Evolutionary conservation across 2,113 vertebrate genomes (phyloP).

Genomic region (Cynopterus brachyotis): DNA sequence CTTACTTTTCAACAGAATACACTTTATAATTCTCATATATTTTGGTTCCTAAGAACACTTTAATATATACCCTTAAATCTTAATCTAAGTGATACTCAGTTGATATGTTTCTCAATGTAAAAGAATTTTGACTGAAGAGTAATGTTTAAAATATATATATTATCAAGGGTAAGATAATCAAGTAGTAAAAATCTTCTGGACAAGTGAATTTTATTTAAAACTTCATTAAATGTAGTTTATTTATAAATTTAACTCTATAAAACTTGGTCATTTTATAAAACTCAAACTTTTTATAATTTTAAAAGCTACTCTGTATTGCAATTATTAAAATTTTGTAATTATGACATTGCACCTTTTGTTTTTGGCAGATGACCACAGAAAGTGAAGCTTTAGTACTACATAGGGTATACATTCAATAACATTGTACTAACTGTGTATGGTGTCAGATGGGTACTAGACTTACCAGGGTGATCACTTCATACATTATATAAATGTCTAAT

Average conservation of each 20-base stretch:
- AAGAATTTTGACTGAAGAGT: neutral
- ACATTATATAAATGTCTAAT: no score
- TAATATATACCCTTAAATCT: neutral
- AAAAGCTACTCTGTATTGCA: constrained; percentile 6
- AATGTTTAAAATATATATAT: neutral
- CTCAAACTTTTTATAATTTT: neutral
- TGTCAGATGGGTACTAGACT: no score
- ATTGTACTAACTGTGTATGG: no score
- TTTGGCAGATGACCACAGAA: neutral
- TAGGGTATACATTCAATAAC: no score
- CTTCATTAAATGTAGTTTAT: constrained; percentile 6
- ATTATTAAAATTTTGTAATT: constrained; percentile 27
- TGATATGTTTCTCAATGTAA: neutral
- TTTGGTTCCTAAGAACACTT: neutral
- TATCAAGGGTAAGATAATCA: neutral
- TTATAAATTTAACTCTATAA: constrained; percentile 25
- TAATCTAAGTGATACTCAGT: neutral
- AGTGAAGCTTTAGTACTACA: neutral
- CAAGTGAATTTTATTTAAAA: constrained; percentile 38
- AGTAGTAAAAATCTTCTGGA: neutral
- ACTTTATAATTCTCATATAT: neutral
- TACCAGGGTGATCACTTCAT: no score
- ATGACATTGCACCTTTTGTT: neutral
- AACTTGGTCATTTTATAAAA: constrained; percentile 22
- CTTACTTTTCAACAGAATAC: neutral